Evolutionary conservation across 2,113 vertebrate genomes (phyloP).

Genomic region (Calidris pugnax): DNA sequence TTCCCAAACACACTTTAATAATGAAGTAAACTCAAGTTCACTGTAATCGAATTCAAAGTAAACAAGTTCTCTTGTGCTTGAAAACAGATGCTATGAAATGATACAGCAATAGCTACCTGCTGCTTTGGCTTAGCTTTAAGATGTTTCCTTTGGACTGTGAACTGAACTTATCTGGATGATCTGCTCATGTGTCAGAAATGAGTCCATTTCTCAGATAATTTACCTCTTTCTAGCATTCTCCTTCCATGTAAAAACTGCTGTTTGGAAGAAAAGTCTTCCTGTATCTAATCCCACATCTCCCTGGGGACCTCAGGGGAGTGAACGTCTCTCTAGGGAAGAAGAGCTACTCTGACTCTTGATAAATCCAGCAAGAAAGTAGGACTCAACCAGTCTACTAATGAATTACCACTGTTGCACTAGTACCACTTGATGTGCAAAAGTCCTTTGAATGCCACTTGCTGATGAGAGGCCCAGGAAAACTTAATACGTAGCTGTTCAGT

Average conservation of each 20-base stretch:
- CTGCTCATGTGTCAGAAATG: not conserved
- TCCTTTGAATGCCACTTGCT: not conserved
- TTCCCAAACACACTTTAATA: not conserved
- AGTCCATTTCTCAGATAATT: not conserved
- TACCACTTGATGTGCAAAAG: not conserved
- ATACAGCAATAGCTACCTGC: not conserved
- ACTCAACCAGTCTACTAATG: not conserved
- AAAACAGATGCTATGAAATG: not conserved
- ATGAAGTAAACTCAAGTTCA: not conserved
- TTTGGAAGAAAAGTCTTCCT: not conserved
- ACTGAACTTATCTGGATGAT: not conserved
- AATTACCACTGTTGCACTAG: not conserved
- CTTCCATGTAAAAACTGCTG: not conserved
- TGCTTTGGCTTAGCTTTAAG: not conserved
- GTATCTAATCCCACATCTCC: not conserved
- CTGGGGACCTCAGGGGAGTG: not conserved
- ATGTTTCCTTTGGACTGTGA: not conserved
- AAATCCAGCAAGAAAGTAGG: not conserved
- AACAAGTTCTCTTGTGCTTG: not conserved
- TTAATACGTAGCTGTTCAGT: not conserved
- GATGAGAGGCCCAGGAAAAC: not conserved
- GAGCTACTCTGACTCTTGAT: not conserved
- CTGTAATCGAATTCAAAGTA: not conserved
- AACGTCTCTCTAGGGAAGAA: not conserved
- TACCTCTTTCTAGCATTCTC: not conserved